A percentile compares a stretch with the other conserved stretches of the same genome.
These are phyloP conservation scores for Prionailurus bengalensis DNA, from an alignment of 2,113 vertebrate species.

Conservation along the genomic window DNA sequence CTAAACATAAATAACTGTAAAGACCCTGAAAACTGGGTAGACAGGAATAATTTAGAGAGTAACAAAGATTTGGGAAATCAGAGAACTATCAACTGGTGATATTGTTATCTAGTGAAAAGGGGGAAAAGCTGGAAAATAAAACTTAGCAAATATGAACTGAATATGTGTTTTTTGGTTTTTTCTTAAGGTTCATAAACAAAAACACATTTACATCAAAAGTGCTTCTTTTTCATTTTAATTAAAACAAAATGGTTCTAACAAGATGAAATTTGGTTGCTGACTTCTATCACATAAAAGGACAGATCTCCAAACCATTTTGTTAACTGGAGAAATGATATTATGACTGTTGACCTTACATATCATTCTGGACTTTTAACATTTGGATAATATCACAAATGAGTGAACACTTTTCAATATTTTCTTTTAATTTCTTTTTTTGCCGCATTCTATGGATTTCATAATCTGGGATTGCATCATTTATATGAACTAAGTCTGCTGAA, in stretches of 20 bases:
- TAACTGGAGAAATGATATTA: slow-evolving; percentile 33
- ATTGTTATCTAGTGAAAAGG: neutral
- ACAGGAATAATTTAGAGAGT: neutral
- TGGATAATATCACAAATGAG: slow-evolving; percentile 71
- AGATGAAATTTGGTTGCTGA: slow-evolving; percentile 67
- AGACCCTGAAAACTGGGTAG: neutral
- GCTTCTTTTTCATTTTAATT: slow-evolving; percentile 78
- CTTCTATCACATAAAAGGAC: slow-evolving; percentile 50
- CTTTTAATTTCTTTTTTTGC: slow-evolving; percentile 64
- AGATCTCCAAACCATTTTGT: slow-evolving; percentile 71
- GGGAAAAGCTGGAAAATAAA: neutral
- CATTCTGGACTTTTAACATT: slow-evolving; percentile 57
- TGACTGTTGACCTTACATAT: slow-evolving; percentile 22
- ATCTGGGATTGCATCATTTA: neutral
- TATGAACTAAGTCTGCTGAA: slow-evolving; percentile 70
- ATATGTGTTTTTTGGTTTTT: neutral
- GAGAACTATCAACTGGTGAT: neutral
- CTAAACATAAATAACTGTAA: neutral
- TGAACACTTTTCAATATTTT: slow-evolving; percentile 62
- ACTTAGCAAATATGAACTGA: neutral
- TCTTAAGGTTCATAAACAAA: slow-evolving; percentile 64
- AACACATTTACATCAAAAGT: slow-evolving; percentile 60
- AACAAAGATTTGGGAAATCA: neutral
- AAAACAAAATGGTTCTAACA: slow-evolving; percentile 76
- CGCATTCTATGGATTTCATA: slow-evolving; percentile 63